A percentile compares a stretch with the other conserved stretches of the same genome.
These are phyloP conservation scores for Epinephelus awoara DNA, from an alignment of 2,797 vertebrate species.

Conservation along the genomic window DNA sequence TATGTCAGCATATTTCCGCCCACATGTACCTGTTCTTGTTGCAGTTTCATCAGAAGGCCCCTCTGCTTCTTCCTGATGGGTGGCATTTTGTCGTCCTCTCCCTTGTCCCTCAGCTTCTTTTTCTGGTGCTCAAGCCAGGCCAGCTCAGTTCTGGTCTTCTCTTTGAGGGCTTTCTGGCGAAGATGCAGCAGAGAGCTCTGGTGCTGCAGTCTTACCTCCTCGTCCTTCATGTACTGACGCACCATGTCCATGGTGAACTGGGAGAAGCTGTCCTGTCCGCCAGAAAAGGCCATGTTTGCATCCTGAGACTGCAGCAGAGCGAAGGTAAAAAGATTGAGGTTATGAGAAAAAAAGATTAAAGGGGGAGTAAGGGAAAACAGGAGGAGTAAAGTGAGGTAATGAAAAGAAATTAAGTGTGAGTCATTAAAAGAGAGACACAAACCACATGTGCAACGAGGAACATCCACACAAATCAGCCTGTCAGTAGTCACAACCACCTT, in stretches of 20 bases:
- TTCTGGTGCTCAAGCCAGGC: constrained; percentile 98
- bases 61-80: constrained; percentile 96
- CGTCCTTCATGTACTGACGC: constrained; percentile 98
- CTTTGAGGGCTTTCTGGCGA: constrained; percentile 95
- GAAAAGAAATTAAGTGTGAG: neutral
- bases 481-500: neutral
- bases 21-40: constrained; percentile 94
- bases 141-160: constrained; percentile 95
- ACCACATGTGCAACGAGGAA: neutral
- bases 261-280: constrained; percentile 95
- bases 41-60: constrained; percentile 93
- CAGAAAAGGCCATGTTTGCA: constrained; percentile 91
- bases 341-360: neutral
- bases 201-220: constrained; percentile 95
- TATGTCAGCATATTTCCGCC: neutral
- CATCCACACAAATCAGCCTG: neutral
- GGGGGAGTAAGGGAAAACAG: neutral
- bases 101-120: constrained; percentile 94
- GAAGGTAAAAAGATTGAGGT: neutral
- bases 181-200: constrained; percentile 95
- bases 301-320: constrained; percentile 79
- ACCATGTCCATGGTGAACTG: constrained; percentile 99
- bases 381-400: neutral
- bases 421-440: neutral
- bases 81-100: constrained; percentile 99